These are phyloP conservation scores for Metalampra italica DNA, from an alignment of 2,888 invertebrate genomes.

Conservation along the genomic window DNA sequence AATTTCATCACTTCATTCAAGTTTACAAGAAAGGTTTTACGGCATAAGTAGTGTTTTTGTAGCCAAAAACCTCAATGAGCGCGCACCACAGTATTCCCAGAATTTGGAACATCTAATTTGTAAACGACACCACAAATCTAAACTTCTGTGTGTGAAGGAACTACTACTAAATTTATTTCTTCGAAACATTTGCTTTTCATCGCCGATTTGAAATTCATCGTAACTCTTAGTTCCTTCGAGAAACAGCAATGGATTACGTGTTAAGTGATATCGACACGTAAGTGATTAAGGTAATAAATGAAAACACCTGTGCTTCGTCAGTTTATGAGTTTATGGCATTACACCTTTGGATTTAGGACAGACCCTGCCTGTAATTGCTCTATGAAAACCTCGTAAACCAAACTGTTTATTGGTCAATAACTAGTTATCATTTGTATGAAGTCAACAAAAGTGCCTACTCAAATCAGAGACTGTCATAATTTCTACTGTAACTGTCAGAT, in stretches of 20 bases:
- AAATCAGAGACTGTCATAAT: too few species aligned
- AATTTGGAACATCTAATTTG: constrained; percentile 67
- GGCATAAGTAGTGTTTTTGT: constrained; percentile 51
- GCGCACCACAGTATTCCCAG: constrained; percentile 58
- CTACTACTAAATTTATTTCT: constrained; percentile 5
- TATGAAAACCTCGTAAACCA: constrained; percentile 58
- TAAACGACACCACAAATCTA: constrained; percentile 62
- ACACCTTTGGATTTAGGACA: constrained; percentile 60
- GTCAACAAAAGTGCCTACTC: not conserved
- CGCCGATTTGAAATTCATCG: constrained; percentile 15
- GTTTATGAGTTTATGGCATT: constrained; percentile 73
- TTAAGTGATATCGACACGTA: constrained; percentile 1
- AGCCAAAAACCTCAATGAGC: constrained; percentile 56
- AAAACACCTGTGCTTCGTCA: constrained; percentile 58
- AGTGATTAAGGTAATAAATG: constrained; percentile 17
- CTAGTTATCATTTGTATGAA: constrained; percentile 20
- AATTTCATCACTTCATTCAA: constrained; percentile 10
- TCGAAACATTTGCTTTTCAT: constrained; percentile 20
- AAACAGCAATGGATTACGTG: constrained; percentile 16
- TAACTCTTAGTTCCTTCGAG: not conserved
- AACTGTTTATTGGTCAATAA: constrained; percentile 46
- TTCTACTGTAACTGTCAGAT: too few species aligned
- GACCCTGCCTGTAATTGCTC: constrained; percentile 66
- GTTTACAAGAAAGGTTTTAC: constrained; percentile 44
- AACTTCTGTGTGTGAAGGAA: constrained; percentile 65